phyloP scores from a whole-genome alignment of 1,140 invertebrate species.

The Dysdera silvatica region DNA sequence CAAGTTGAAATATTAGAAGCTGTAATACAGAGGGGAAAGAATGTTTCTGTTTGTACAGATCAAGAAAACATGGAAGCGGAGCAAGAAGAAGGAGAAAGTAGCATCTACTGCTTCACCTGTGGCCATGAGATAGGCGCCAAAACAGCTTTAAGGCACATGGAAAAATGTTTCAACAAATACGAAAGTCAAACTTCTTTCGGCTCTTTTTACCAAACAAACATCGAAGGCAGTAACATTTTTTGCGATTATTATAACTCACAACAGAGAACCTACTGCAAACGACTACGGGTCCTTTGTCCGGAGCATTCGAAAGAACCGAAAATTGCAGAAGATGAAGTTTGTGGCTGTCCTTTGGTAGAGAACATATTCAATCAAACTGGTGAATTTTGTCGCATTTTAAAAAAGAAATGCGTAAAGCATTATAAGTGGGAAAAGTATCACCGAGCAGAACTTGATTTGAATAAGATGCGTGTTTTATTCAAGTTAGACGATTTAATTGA shows the following conservation, averaged over 20 bases:
- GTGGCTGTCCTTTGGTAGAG: constrained; percentile 78
- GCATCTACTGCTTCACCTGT: constrained; percentile 92
- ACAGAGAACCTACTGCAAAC: constrained; percentile 90
- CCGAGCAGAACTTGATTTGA: constrained; percentile 70
- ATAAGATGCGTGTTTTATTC: constrained; percentile 54
- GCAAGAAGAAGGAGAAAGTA: constrained; percentile 46
- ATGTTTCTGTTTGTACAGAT: constrained; percentile 54
- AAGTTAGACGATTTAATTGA: constrained; percentile 92
- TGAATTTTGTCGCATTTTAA: constrained; percentile 74
- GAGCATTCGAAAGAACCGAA: constrained; percentile 96
- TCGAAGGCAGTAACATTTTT: constrained; percentile 93
- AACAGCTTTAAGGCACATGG: constrained; percentile 86
- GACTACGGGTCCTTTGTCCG: constrained; percentile 88
- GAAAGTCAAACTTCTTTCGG: constrained; percentile 96
- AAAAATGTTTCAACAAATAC: constrained; percentile 93
- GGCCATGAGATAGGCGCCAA: constrained; percentile 79
- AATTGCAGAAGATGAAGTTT: constrained; percentile 55
- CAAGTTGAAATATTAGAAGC: constrained; percentile 67
- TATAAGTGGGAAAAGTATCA: constrained; percentile 93
- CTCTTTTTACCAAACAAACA: constrained; percentile 83
- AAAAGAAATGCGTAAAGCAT: constrained; percentile 85
- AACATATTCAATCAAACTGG: constrained; percentile 53
- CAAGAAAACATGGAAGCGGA: constrained; percentile 13
- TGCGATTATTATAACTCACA: constrained; percentile 91
- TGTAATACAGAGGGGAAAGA: constrained; percentile 66